Evolutionary conservation across 2,888 invertebrate genomes (phyloP), one percentile per base, ranked within the genome.

Genomic region (Dendrolimus pini): DNA sequence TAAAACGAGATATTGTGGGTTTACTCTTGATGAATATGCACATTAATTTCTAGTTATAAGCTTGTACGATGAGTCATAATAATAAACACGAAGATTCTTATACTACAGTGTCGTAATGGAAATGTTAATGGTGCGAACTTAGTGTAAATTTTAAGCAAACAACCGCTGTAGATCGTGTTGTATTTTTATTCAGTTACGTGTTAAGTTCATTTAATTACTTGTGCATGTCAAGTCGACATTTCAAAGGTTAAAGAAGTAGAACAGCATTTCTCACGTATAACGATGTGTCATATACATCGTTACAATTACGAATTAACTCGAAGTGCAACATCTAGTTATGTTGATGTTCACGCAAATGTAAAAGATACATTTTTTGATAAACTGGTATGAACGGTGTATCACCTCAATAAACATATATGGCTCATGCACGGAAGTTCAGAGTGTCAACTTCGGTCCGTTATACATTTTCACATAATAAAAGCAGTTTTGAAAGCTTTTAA

Each of bases 121-220:
- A 9, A 47, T 12, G 47, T 47, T 47, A 30, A 83, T 77, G 77
- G 78, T 83, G 81, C 74, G 83, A 83, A 82, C 72, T 64, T 66
- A 64, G 61, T 66, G 57, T 65, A 64, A 69, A 30, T 30, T 30
- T 30, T 58, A 55, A 55, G 64, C 56, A 65, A 64, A 65, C 65
- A 62, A 65, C 70, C 62, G 67, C 63, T 67, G 62, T 62, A 61
- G 6, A 30, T 59, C 59, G 64, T 69, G 66, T 69, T 61, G 66
- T 73, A 65, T 63, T 62, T 56, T 60, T 58, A 65, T 68, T 76
- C 72, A 74, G 72, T 74, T 75, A 72, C 75, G 64, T 67, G 64
- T 66, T 64, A 66, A 68, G 74, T 81, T 85, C 85, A 86, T 85
- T 81, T 85, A 86, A 86, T 85, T 85, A 86, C 78, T 68, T 62